These are phyloP conservation scores for Rhabdomys dilectus DNA, from an alignment of 2,113 vertebrate genomes.

Conservation along the genomic window DNA sequence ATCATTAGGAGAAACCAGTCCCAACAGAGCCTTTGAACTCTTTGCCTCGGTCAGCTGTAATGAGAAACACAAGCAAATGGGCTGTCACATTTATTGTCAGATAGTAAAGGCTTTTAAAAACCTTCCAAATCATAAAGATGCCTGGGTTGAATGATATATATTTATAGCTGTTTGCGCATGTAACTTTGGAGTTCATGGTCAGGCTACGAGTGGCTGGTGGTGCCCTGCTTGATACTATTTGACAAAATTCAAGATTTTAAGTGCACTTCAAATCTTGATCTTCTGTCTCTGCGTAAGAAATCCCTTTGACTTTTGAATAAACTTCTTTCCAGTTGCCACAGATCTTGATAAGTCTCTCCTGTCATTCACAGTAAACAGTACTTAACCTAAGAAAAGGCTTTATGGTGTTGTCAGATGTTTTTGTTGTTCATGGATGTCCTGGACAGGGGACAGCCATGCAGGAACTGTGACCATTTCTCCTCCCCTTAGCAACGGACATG, in stretches of 20 bases:
- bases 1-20: neutral
- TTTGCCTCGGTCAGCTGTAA: neutral
- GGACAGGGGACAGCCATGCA: accelerated
- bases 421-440: neutral
- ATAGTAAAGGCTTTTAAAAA: constrained; percentile 4
- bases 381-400: neutral
- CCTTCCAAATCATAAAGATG: neutral
- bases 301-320: constrained; percentile 2
- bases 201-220: neutral
- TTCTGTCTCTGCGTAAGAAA: neutral
- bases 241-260: neutral
- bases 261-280: neutral
- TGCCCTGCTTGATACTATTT: neutral
- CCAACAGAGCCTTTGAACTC: neutral
- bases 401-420: neutral
- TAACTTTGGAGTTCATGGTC: neutral
- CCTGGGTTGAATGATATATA: neutral
- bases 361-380: neutral
- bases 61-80: neutral
- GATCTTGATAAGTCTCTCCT: neutral
- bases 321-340: neutral
- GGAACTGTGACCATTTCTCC: neutral
- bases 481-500: neutral
- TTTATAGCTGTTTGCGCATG: neutral
- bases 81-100: neutral